phyloP scores from a whole-genome alignment of 2,113 vertebrate genomes.

The Larimichthys crocea region DNA sequence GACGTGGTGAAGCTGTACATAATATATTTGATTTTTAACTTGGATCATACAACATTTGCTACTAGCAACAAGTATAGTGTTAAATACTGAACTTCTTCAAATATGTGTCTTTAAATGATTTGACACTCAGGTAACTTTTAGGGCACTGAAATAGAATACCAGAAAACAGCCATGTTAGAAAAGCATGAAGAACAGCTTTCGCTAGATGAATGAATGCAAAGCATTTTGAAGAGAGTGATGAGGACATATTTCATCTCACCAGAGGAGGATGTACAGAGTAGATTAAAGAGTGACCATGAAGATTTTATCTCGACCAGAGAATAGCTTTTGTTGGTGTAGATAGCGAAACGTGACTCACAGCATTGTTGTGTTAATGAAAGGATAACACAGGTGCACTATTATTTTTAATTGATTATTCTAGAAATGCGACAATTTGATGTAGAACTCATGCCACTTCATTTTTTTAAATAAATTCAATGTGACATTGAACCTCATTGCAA shows the following conservation, averaged over 20 bases:
- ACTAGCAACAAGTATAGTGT: neutral
- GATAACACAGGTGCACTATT: neutral
- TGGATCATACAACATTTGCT: neutral
- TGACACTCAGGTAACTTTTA: no score
- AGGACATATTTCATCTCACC: neutral
- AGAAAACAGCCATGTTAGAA: conserved; percentile 1
- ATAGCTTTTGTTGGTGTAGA: neutral
- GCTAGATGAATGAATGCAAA: neutral
- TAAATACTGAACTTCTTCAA: neutral
- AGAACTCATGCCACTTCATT: neutral
- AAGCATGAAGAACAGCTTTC: neutral
- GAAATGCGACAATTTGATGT: neutral
- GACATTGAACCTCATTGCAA: neutral
- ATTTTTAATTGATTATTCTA: neutral
- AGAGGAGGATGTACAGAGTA: neutral
- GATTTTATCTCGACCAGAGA: neutral
- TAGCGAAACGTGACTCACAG: neutral
- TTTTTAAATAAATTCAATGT: no score
- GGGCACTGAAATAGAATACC: no score
- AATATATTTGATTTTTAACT: neutral
- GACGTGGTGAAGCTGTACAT: neutral
- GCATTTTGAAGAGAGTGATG: neutral
- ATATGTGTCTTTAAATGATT: neutral
- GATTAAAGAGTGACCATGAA: neutral
- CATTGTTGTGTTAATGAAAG: neutral